phyloP scores from a whole-genome alignment of 2,113 vertebrate genomes.

The Neodon shergylaensis region DNA sequence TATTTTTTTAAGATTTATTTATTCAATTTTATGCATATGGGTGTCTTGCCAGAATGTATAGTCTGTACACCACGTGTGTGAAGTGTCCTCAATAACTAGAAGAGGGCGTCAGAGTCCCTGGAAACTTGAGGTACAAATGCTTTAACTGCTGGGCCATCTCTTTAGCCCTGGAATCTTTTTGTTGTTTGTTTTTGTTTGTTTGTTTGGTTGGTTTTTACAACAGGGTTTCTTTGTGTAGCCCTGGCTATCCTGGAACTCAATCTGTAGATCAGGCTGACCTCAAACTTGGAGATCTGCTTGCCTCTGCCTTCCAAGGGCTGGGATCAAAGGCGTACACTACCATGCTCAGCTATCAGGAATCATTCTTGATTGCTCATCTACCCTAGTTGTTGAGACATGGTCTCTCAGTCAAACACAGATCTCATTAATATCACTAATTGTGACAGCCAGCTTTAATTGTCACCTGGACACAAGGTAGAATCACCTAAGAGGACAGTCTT shows the following conservation, averaged over 20 bases:
- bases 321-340: background rate
- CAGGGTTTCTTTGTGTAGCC: background rate
- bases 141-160: background rate
- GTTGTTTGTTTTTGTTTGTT: background rate
- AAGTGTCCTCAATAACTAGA: background rate
- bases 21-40: background rate
- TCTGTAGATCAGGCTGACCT: background rate
- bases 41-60: background rate
- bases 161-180: background rate
- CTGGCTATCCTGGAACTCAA: background rate
- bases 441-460: background rate
- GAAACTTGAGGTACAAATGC: background rate
- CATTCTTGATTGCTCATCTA: too few relatives aligned
- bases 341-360: background rate
- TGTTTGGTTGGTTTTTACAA: background rate
- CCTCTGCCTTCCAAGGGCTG: too few relatives aligned
- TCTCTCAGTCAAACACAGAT: background rate
- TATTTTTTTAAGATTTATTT: background rate
- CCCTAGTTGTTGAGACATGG: too few relatives aligned
- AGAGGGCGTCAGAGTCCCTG: background rate
- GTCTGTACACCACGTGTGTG: background rate
- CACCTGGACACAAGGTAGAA: background rate
- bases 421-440: background rate
- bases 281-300: background rate
- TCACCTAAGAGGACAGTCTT: background rate